Evolutionary conservation across 2,113 vertebrate genomes (phyloP).

Genomic region (Lepus europaeus): DNA sequence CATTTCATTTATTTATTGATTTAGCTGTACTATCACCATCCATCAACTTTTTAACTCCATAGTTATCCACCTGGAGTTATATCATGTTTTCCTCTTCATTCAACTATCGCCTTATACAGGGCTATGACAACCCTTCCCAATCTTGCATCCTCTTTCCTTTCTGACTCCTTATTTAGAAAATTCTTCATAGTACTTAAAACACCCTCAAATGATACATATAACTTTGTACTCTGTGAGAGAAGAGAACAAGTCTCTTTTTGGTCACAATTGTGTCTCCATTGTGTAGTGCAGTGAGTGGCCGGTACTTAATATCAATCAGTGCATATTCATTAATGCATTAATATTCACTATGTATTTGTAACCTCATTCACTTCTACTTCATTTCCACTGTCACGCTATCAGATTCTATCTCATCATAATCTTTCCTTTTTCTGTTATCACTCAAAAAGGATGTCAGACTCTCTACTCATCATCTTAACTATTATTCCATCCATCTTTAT

Average conservation of each 20-base stretch:
- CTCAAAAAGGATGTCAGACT: background rate
- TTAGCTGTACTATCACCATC: background rate
- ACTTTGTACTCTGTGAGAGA: background rate
- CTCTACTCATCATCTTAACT: background rate
- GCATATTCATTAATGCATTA: background rate
- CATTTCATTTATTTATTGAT: background rate
- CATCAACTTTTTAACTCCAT: background rate
- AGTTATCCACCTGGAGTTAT: background rate
- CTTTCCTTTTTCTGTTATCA: background rate
- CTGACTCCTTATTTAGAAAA: background rate
- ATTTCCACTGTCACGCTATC: background rate
- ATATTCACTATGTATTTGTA: background rate
- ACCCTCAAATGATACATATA: background rate
- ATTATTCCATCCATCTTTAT: background rate
- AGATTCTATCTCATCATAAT: background rate
- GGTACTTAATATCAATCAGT: background rate
- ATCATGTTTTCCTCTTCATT: background rate
- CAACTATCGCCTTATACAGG: background rate
- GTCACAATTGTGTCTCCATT: background rate
- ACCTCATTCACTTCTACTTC: background rate
- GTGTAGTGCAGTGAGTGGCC: background rate
- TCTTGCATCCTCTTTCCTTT: background rate
- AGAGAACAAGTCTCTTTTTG: background rate
- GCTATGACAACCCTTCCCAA: background rate
- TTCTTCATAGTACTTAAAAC: background rate